Conservation (phyloP, 2,113 vertebrate genomes). For the Odontophorus gujanensis region DNA sequence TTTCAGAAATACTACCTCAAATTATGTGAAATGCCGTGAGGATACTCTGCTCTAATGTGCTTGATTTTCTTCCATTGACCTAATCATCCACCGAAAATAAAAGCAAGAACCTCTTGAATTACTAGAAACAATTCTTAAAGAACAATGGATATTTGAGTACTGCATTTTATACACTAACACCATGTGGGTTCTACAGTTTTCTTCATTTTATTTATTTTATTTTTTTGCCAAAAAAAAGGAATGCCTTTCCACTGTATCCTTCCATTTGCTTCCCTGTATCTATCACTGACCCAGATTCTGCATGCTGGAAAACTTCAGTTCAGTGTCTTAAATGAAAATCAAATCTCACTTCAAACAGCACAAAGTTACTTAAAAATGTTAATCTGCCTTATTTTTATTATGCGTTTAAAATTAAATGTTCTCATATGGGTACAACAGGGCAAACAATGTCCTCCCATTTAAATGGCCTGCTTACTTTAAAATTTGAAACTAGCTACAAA, state of each 20-base stretch:
- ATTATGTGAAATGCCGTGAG: not conserved
- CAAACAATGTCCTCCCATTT: constrained; percentile 44
- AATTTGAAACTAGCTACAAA: constrained; percentile 69
- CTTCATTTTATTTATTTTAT: not conserved
- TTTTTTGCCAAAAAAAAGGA: not conserved
- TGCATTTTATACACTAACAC: not conserved
- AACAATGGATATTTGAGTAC: not conserved
- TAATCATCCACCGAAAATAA: constrained; percentile 3
- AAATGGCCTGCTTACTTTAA: constrained; percentile 71
- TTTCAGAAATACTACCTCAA: not conserved
- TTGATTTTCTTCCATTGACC: not conserved
- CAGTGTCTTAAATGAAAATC: constrained; percentile 25
- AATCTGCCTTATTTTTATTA: constrained; percentile 64
- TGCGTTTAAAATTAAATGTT: constrained; percentile 71
- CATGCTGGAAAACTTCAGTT: not conserved
- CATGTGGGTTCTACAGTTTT: not conserved
- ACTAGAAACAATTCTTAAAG: constrained; percentile 24
- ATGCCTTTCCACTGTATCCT: accelerated
- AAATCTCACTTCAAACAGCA: constrained; percentile 32
- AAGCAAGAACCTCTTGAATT: not conserved
- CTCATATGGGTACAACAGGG: constrained; percentile 37
- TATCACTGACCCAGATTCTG: not conserved
- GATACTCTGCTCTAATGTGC: not conserved
- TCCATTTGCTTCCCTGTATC: not conserved
- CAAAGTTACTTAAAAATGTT: constrained; percentile 56